Conservation (phyloP, 2,888 invertebrate species). For the Sinelater perroti region DNA sequence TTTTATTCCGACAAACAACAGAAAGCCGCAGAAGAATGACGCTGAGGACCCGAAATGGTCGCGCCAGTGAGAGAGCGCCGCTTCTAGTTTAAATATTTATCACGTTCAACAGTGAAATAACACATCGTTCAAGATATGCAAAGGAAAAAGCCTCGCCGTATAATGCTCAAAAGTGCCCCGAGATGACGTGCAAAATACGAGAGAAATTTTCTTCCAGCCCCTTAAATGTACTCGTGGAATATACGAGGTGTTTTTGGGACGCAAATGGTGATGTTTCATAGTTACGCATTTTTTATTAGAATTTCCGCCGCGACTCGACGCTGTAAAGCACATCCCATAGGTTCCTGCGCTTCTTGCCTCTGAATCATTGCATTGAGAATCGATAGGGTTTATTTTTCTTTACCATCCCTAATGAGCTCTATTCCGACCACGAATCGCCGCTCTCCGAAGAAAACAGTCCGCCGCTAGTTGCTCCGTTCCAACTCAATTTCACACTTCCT, state of each 20-base stretch:
- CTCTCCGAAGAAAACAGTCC: background rate
- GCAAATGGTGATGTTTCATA: constrained; percentile 18
- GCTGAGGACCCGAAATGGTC: no score
- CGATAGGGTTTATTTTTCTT: background rate
- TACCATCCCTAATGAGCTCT: background rate
- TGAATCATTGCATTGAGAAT: no score
- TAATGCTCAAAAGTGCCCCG: constrained; percentile 9
- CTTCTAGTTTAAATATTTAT: constrained; percentile 24
- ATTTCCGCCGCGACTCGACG: constrained; percentile 11
- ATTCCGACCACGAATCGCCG: background rate
- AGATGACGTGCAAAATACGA: constrained; percentile 23
- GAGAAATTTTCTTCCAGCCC: constrained; percentile 15
- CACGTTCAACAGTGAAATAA: constrained; percentile 15
- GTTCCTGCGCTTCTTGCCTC: constrained; percentile 2
- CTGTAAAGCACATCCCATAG: constrained; percentile 7
- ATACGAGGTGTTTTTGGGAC: constrained; percentile 15
- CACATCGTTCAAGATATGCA: constrained; percentile 15
- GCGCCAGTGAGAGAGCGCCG: background rate
- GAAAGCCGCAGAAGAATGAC: constrained; percentile 11
- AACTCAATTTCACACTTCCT: constrained; percentile 23
- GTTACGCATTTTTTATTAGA: constrained; percentile 21
- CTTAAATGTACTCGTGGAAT: constrained; percentile 21
- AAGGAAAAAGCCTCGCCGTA: constrained; percentile 4
- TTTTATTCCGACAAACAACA: constrained; percentile 12
- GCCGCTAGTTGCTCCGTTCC: constrained; percentile 16